Evolutionary conservation across 2,797 vertebrate genomes (phyloP).

Genomic region (Sardinella longiceps): DNA sequence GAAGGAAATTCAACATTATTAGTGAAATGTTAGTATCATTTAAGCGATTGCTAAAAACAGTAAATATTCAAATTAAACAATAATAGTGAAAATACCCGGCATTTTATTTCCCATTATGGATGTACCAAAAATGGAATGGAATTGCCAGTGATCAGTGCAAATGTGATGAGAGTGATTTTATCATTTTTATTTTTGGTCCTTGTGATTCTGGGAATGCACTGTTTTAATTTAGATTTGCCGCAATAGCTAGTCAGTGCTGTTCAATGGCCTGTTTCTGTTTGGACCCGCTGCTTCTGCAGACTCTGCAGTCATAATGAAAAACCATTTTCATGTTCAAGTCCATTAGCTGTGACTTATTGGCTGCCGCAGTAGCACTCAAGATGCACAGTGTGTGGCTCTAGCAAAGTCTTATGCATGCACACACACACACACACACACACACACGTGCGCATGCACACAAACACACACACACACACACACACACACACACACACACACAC

Average conservation of each 20-base stretch:
- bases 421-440: neutral
- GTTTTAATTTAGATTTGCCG: conserved; percentile 1
- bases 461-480: neutral
- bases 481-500: neutral
- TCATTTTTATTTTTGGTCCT: neutral
- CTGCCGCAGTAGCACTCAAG: conserved; percentile 33
- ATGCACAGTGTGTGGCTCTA: neutral
- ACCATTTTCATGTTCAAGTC: conserved; percentile 39
- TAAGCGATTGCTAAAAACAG: too few relatives aligned
- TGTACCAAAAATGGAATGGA: too few relatives aligned
- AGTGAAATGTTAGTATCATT: too few relatives aligned
- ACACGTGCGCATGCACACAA: neutral
- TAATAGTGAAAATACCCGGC: too few relatives aligned
- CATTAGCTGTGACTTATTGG: conserved; percentile 42
- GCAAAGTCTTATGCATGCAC: neutral
- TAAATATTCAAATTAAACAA: too few relatives aligned
- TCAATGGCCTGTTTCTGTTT: neutral
- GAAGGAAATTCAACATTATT: too few relatives aligned
- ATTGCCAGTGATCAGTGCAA: neutral
- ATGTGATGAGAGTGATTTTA: neutral
- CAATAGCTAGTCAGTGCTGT: neutral
- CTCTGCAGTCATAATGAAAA: conserved; percentile 40
- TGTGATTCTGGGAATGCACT: neutral
- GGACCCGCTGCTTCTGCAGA: neutral
- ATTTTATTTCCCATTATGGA: too few relatives aligned